Evolutionary conservation across 2,888 invertebrate species (phyloP), one percentile per base, ranked within the genome.

Genomic region (Mactromeris polynyma): DNA sequence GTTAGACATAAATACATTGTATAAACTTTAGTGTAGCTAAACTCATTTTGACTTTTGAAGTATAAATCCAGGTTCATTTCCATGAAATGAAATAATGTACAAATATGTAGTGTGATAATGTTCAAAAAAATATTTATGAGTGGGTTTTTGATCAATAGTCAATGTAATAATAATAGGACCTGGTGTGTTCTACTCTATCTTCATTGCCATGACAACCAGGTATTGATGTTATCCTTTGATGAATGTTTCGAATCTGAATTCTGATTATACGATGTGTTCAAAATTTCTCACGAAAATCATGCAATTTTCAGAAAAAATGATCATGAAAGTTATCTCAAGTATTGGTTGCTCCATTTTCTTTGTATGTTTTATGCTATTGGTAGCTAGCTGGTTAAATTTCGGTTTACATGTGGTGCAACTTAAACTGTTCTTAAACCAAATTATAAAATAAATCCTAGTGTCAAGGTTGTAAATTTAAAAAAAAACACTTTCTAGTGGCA

Each of bases 161-260:
- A 82, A 82, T 82, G 82, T 82, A n/a, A n/a, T n/a, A n/a, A n/a
- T n/a, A n/a, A n/a, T n/a, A 26, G 19, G 46, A 46, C n/a, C 64
- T 58, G 82, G 69, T 31, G 69, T 40, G 31, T 82, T 33, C 82
- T 42, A 26, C n/a, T 33, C 40, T 77, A 51, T 42, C 64, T 31
- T 40, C 81, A 83, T 89, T 86, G 80, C 33, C 83, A 86, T 89
- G 54, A 79, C 83, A 77, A 89, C 83, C 89, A 89, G 46, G 42
- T 83, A 81, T 88, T 81, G 77, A 77, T 80, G 77, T 58, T 21
- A 51, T n/a, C 17, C 33, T 54, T 80, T 54, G 54, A 54, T 51
- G 51, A 51, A 19, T 51, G 51, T 51, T 51, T 51, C 19, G 17
- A 51, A 51, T 51, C 51, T n/a, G n/a, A n/a, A n/a, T n/a, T n/a